Percentiles rank a stretch among this genome's conserved stretches.
Conservation (phyloP, 2,888 invertebrate genomes). For the Diplolepis rosae region DNA sequence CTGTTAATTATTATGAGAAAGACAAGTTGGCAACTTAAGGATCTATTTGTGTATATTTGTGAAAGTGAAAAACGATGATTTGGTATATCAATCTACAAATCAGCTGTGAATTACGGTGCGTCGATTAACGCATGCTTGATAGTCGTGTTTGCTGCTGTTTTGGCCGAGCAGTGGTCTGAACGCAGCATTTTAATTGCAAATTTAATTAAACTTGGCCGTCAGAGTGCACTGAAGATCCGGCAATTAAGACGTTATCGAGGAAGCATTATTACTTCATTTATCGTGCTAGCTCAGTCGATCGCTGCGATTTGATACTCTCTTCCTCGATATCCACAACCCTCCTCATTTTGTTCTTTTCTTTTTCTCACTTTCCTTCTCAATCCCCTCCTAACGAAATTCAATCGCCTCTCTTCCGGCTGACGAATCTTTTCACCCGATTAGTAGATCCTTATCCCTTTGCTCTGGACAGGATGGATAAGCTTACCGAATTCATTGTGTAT, state of each 20-base stretch:
- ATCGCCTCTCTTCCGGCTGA: slow-evolving; percentile 18
- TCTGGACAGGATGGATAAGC: not conserved
- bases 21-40: not conserved
- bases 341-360: not conserved
- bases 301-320: slow-evolving; percentile 39
- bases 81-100: slow-evolving; percentile 34
- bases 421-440: slow-evolving; percentile 26
- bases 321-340: not conserved
- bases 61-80: not conserved
- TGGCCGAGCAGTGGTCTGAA: slow-evolving; percentile 46
- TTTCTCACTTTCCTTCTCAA: slow-evolving; percentile 9
- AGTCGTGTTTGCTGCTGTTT: slow-evolving; percentile 37
- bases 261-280: slow-evolving; percentile 68
- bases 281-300: slow-evolving; percentile 48
- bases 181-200: slow-evolving; percentile 71
- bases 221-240: slow-evolving; percentile 46
- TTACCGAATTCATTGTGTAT: slow-evolving; percentile 9
- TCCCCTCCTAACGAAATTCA: slow-evolving; percentile 29
- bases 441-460: not conserved
- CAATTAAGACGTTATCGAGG: slow-evolving; percentile 70
- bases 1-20: not conserved
- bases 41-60: not conserved
- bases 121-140: slow-evolving; percentile 45
- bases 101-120: slow-evolving; percentile 46
- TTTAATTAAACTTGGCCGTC: slow-evolving; percentile 66